A percentile compares a stretch with the other conserved stretches of the same genome.
Evolutionary conservation across 2,797 vertebrate species (phyloP).

Genomic region (Eupleurogrammus muticus): DNA sequence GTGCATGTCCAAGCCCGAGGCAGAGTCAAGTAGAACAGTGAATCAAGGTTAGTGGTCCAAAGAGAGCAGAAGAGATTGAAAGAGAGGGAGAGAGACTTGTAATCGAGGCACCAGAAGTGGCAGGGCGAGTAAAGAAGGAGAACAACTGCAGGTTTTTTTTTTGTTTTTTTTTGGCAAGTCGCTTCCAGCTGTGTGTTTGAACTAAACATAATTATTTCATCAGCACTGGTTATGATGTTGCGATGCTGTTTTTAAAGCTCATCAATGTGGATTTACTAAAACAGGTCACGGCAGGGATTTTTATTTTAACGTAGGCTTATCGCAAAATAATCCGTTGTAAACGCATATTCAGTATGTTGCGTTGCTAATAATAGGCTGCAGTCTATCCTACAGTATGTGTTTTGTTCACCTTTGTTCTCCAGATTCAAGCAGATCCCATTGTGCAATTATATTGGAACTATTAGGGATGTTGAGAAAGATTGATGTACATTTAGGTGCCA

Average conservation of each 20-base stretch:
- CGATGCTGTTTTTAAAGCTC: slow-evolving; percentile 33
- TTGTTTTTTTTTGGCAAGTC: slow-evolving; percentile 12
- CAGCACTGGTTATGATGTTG: slow-evolving; percentile 9
- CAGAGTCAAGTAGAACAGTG: slow-evolving; percentile 64
- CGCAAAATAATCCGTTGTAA: slow-evolving; percentile 46
- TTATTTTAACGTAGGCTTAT: slow-evolving; percentile 36
- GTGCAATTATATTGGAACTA: background rate
- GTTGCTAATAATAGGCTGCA: slow-evolving; percentile 45
- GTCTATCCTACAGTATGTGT: slow-evolving; percentile 13
- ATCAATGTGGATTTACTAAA: slow-evolving; percentile 45
- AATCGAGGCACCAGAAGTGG: slow-evolving; percentile 48
- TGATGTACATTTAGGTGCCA: background rate
- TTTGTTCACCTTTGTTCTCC: slow-evolving; percentile 1
- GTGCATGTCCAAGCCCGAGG: slow-evolving; percentile 53
- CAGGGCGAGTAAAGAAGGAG: slow-evolving; percentile 18
- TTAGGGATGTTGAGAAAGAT: background rate
- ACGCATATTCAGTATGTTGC: slow-evolving; percentile 24
- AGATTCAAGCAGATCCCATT: background rate
- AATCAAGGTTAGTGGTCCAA: slow-evolving; percentile 76
- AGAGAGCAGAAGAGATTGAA: slow-evolving; percentile 60
- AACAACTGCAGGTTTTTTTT: slow-evolving; percentile 3
- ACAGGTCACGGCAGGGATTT: slow-evolving; percentile 40
- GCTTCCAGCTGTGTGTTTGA: slow-evolving; percentile 4
- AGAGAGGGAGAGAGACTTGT: slow-evolving; percentile 33
- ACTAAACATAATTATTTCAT: slow-evolving; percentile 45